These are phyloP conservation scores for Papilio polytes DNA, from an alignment of 1,140 invertebrate species.

Conservation along the genomic window DNA sequence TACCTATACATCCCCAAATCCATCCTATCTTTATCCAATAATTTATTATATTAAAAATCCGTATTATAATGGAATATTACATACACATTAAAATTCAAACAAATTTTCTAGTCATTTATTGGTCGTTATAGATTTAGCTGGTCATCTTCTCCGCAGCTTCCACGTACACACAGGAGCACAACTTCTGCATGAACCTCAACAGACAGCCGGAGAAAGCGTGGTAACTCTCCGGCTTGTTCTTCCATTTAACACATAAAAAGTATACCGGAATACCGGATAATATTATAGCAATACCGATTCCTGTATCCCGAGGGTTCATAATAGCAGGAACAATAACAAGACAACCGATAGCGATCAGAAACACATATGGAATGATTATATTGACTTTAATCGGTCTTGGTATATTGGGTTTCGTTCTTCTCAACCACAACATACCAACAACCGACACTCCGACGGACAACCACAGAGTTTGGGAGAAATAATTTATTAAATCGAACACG, in stretches of 20 bases:
- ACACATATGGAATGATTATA: constrained; percentile 92
- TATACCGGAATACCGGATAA: constrained; percentile 96
- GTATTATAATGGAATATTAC: neutral
- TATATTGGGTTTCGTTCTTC: constrained; percentile 89
- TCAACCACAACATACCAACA: constrained; percentile 90
- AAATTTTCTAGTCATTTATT: constrained; percentile 43
- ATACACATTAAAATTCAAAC: neutral
- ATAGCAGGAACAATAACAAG: constrained; percentile 93
- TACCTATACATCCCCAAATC: no score
- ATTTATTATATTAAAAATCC: neutral
- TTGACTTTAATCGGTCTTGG: constrained; percentile 92
- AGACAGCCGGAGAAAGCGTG: constrained; percentile 67
- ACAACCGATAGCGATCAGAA: constrained; percentile 93
- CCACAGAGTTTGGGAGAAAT: constrained; percentile 92
- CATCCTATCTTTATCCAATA: no score
- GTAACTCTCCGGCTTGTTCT: constrained; percentile 87
- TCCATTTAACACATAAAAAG: constrained; percentile 93
- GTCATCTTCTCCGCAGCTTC: constrained; percentile 75
- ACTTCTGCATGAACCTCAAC: constrained; percentile 80
- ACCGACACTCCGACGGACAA: constrained; percentile 91
- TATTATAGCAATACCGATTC: constrained; percentile 93
- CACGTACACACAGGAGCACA: constrained; percentile 79
- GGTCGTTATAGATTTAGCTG: constrained; percentile 54
- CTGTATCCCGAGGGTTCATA: constrained; percentile 90
- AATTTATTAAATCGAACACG: constrained; percentile 90